A percentile compares a stretch with the other conserved stretches of the same genome.
These are phyloP conservation scores for Xerus rutilus DNA, from an alignment of 2,797 vertebrate species.

Conservation along the genomic window DNA sequence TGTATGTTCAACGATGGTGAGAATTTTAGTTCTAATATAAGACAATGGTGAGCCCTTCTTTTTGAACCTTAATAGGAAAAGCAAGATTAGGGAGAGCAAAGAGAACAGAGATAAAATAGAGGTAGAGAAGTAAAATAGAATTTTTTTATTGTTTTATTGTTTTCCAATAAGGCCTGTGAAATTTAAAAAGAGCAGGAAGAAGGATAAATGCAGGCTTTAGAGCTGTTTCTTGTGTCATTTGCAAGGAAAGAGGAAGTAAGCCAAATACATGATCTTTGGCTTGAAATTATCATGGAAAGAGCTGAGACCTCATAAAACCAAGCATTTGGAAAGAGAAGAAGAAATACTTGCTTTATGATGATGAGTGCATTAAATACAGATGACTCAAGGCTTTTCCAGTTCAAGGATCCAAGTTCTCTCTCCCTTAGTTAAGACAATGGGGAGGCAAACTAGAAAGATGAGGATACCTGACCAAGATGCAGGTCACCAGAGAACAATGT, in stretches of 20 bases:
- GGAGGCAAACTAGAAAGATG: neutral
- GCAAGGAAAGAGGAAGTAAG: neutral
- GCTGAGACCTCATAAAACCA: conserved; percentile 3
- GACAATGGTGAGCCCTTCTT: neutral
- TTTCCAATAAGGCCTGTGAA: neutral
- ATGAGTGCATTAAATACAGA: conserved; percentile 57
- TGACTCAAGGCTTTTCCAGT: conserved; percentile 33
- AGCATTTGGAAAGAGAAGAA: conserved; percentile 61
- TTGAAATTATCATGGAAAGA: conserved; percentile 28
- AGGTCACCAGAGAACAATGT: neutral
- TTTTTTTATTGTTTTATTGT: neutral
- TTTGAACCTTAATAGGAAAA: conserved; percentile 18
- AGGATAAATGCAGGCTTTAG: neutral
- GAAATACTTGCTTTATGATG: conserved; percentile 61
- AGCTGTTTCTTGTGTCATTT: conserved; percentile 1
- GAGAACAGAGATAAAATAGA: neutral
- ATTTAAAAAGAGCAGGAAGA: conserved; percentile 45
- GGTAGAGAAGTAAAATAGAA: neutral
- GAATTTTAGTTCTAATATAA: conserved; percentile 34
- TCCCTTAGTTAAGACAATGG: neutral
- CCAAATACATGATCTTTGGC: conserved; percentile 60
- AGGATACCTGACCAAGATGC: neutral
- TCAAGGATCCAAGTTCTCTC: conserved; percentile 28
- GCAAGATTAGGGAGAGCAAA: neutral
- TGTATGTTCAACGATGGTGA: neutral